These are phyloP conservation scores for Scomber japonicus DNA, from an alignment of 2,113 vertebrate species.

Conservation along the genomic window DNA sequence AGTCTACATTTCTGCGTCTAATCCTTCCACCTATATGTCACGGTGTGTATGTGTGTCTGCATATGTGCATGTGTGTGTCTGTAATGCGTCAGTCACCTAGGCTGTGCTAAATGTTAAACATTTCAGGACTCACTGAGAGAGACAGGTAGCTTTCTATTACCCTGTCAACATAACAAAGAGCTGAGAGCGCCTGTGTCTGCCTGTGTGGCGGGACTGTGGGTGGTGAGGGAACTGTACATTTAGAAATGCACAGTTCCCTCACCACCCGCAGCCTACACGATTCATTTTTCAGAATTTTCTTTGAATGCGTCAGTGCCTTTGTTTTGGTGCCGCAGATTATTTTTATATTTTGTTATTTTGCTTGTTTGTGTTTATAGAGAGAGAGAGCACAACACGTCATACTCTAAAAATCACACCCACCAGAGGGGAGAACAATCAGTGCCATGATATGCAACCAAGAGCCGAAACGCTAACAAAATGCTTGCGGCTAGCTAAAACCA, in stretches of 20 bases:
- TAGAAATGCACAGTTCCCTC: neutral
- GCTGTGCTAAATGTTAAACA: constrained; percentile 77
- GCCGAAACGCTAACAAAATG: too few species aligned
- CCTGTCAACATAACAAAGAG: constrained; percentile 74
- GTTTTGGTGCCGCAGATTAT: constrained; percentile 32
- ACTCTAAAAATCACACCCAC: too few species aligned
- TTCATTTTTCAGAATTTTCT: constrained; percentile 35
- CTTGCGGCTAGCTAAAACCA: too few species aligned
- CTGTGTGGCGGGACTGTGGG: constrained; percentile 33
- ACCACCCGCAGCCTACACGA: constrained; percentile 30
- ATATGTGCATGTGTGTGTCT: constrained; percentile 8
- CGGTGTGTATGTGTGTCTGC: constrained; percentile 10
- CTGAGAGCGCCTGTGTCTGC: constrained; percentile 41
- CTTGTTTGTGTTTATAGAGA: neutral
- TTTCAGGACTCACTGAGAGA: constrained; percentile 62
- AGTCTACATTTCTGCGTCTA: constrained; percentile 12
- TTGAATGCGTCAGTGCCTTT: constrained; percentile 48
- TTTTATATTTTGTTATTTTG: neutral
- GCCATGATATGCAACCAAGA: too few species aligned
- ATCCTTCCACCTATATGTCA: constrained; percentile 29
- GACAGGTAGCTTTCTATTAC: constrained; percentile 66
- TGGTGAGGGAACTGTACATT: constrained; percentile 47
- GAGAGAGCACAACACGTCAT: too few species aligned
- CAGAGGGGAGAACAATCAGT: too few species aligned
- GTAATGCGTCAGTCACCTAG: constrained; percentile 65